A percentile compares a stretch with the other conserved stretches of the same genome.
phyloP scores from a whole-genome alignment of 2,797 vertebrate species.

The Myotis pilosus region DNA sequence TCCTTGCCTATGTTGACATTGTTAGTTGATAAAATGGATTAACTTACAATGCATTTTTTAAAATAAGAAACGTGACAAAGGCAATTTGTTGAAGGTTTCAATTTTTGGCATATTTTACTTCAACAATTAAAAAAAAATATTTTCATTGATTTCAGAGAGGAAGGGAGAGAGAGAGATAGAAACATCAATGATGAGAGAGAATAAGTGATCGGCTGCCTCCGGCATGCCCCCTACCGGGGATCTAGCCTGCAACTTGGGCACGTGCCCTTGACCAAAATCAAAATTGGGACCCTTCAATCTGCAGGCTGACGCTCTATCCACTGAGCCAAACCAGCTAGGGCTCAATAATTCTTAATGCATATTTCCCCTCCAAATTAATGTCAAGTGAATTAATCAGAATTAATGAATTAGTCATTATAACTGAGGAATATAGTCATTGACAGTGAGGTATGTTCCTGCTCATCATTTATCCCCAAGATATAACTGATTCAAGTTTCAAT shows the following conservation, averaged over 20 bases:
- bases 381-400: neutral
- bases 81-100: neutral
- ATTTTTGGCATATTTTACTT: conserved; percentile 26
- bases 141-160: too few species aligned
- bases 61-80: neutral
- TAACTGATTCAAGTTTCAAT: conserved; percentile 12
- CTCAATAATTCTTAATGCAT: neutral
- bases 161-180: too few species aligned
- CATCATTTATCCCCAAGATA: neutral
- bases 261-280: too few species aligned
- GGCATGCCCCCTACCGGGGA: too few species aligned
- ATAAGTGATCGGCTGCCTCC: too few species aligned
- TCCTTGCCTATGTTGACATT: neutral
- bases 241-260: too few species aligned
- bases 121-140: neutral
- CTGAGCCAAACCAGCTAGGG: too few species aligned
- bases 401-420: conserved; percentile 20
- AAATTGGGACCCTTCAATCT: too few species aligned
- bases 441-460: neutral
- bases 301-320: too few species aligned
- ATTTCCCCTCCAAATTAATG: neutral
- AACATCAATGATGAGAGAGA: too few species aligned
- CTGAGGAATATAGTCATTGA: neutral
- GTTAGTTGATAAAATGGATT: neutral
- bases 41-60: neutral